Percentiles rank a stretch among this genome's conserved stretches.
phyloP scores from a whole-genome alignment of 53 echinoderm and acorn worm genomes.

The Hippasteria phrygiana region DNA sequence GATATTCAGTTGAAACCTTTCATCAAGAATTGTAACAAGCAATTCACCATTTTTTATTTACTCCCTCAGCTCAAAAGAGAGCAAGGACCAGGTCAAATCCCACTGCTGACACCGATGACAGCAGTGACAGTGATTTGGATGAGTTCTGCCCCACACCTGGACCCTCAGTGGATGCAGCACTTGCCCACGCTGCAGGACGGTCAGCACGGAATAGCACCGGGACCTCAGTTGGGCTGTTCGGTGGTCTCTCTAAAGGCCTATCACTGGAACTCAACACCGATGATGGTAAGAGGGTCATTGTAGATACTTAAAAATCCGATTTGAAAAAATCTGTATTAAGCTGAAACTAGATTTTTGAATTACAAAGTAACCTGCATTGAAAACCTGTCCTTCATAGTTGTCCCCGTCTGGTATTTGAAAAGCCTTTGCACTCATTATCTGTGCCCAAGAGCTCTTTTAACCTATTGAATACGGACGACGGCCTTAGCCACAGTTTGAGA shows the following conservation, averaged over 20 bases:
- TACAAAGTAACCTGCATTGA: no score
- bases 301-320: neutral
- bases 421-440: no score
- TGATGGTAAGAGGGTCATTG: slow-evolving; percentile 68
- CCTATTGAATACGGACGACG: no score
- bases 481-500: no score
- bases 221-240: slow-evolving; percentile 33
- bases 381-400: no score
- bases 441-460: no score
- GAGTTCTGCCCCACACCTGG: slow-evolving; percentile 92
- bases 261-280: slow-evolving; percentile 68
- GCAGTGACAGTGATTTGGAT: slow-evolving; percentile 83
- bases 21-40: neutral
- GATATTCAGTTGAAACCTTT: no score
- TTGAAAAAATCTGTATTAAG: no score
- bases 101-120: slow-evolving; percentile 20
- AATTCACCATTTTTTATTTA: neutral
- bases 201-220: neutral
- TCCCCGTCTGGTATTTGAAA: no score
- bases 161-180: slow-evolving; percentile 82
- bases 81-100: slow-evolving; percentile 16
- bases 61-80: slow-evolving; percentile 14
- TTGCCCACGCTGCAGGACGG: slow-evolving; percentile 77
- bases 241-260: slow-evolving; percentile 48
- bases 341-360: no score